Evolutionary conservation across 2,797 vertebrate species (phyloP).

Genomic region (Gobio occitaniae): DNA sequence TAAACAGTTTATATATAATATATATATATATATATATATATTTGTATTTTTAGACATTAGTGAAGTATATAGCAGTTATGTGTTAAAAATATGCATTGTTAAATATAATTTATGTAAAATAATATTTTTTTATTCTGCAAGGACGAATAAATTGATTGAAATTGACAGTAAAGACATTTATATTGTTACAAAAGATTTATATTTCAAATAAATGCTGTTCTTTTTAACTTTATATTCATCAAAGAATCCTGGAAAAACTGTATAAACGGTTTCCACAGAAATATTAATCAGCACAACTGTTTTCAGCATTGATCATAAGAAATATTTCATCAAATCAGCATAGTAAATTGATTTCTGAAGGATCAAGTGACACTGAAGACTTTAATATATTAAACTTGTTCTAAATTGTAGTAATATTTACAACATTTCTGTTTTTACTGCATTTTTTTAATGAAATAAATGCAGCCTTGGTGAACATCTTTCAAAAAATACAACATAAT

Average conservation of each 20-base stretch:
- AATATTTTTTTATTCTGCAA: neutral
- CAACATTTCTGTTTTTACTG: neutral
- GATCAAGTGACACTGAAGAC: too few relatives aligned
- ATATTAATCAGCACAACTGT: neutral
- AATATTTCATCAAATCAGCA: neutral
- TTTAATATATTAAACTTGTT: neutral
- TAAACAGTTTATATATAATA: constrained; percentile 7
- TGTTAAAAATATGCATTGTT: neutral
- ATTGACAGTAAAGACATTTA: neutral
- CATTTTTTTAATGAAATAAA: neutral
- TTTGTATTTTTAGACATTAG: neutral
- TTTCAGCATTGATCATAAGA: neutral
- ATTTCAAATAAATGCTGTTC: neutral
- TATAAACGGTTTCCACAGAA: neutral
- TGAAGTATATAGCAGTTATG: neutral
- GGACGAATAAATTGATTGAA: neutral
- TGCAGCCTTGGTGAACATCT: neutral
- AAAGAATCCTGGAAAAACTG: neutral
- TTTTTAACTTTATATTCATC: neutral
- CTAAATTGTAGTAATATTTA: neutral
- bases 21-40: too few relatives aligned
- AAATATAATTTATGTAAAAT: neutral
- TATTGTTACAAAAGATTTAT: neutral
- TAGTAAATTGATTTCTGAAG: too few relatives aligned
- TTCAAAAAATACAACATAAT: neutral